Conservation (phyloP, 1,140 invertebrate species). For the Lasioglossum albipes region DNA sequence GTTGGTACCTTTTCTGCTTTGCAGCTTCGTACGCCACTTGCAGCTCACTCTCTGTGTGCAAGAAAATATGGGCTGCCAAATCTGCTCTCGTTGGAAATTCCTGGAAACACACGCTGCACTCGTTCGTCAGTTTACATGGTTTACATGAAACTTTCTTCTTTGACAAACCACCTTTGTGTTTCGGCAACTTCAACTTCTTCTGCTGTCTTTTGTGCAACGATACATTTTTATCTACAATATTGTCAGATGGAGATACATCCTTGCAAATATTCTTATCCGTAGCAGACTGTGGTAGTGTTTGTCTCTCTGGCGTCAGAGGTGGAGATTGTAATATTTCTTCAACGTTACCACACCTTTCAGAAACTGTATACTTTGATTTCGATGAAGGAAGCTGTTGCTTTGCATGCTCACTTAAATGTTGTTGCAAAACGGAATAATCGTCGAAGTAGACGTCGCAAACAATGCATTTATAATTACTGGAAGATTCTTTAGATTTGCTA, state of each 20-base stretch:
- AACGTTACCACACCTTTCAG: neutral
- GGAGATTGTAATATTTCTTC: neutral
- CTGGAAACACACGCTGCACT: constrained; percentile 67
- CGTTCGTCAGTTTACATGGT: neutral
- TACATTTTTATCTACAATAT: neutral
- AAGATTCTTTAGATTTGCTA: neutral
- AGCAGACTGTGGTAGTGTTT: neutral
- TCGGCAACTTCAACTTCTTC: too few relatives aligned
- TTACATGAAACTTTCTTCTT: neutral
- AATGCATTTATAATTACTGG: constrained; percentile 21
- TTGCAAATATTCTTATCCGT: neutral
- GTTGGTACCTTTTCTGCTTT: constrained; percentile 20
- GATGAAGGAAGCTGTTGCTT: neutral
- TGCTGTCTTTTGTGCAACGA: neutral
- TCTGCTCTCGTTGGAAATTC: constrained; percentile 58
- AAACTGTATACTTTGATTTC: neutral
- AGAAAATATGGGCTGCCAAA: constrained; percentile 70
- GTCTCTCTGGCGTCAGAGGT: neutral
- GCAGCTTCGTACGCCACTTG: constrained; percentile 62
- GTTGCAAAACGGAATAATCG: neutral
- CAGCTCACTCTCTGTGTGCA: constrained; percentile 70
- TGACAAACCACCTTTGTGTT: neutral
- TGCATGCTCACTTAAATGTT: constrained; percentile 12
- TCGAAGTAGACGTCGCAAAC: constrained; percentile 20
- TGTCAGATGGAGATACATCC: neutral